These are phyloP conservation scores for Lypha dubia DNA, from an alignment of 2,888 invertebrate genomes.

Conservation along the genomic window DNA sequence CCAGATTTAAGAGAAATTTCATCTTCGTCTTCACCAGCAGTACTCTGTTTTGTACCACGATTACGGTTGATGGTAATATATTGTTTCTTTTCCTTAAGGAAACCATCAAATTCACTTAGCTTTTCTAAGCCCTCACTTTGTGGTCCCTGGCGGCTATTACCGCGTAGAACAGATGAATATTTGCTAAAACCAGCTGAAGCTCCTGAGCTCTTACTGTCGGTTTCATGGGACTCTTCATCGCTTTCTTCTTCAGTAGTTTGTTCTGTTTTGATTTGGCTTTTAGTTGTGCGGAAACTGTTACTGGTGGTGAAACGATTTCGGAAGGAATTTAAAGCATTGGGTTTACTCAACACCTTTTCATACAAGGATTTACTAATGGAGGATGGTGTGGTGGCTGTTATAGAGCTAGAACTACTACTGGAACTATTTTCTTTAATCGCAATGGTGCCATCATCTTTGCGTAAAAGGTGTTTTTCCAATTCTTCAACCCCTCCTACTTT, in stretches of 20 bases:
- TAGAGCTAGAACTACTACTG: constrained; percentile 77
- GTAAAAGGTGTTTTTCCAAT: constrained; percentile 89
- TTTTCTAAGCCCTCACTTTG: constrained; percentile 85
- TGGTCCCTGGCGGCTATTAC: constrained; percentile 85
- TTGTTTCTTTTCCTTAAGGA: constrained; percentile 85
- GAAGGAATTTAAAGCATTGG: constrained; percentile 79
- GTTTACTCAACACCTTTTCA: constrained; percentile 87
- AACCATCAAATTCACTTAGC: constrained; percentile 81
- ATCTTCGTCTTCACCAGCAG: constrained; percentile 79
- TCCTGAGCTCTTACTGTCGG: constrained; percentile 55
- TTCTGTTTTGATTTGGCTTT: constrained; percentile 51
- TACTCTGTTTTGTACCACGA: constrained; percentile 83
- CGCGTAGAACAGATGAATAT: constrained; percentile 86
- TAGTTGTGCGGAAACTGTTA: constrained; percentile 73
- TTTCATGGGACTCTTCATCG: constrained; percentile 51
- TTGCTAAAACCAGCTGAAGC: constrained; percentile 80
- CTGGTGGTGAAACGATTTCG: constrained; percentile 80
- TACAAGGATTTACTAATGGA: constrained; percentile 90
- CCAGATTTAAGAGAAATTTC: constrained; percentile 74
- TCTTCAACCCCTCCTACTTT: constrained; percentile 95
- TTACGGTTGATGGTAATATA: constrained; percentile 88
- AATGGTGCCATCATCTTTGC: constrained; percentile 85
- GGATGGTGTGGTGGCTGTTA: constrained; percentile 85
- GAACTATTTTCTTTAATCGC: constrained; percentile 82
- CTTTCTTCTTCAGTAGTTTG: constrained; percentile 64